A percentile compares a stretch with the other conserved stretches of the same genome.
Conservation (phyloP, 2,113 vertebrate genomes). For the Tor tambroides region DNA sequence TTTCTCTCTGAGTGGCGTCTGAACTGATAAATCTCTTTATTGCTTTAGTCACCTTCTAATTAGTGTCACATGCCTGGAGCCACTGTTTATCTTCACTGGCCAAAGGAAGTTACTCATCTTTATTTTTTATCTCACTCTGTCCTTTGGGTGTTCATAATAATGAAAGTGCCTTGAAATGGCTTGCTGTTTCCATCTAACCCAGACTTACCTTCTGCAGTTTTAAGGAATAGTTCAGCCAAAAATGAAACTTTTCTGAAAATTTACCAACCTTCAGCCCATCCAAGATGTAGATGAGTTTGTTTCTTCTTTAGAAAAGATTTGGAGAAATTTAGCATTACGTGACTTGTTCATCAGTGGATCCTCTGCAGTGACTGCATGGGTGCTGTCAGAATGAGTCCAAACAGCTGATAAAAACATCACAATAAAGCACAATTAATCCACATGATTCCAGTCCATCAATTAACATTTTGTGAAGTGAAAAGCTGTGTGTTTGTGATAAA, state of each 20-base stretch:
- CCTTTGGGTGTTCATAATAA: conserved; percentile 32
- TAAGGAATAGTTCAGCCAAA: neutral
- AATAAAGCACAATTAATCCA: too few relatives aligned
- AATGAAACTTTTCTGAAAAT: neutral
- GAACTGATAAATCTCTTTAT: conserved; percentile 25
- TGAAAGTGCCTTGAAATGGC: neutral
- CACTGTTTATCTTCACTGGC: conserved; percentile 3
- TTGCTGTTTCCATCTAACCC: neutral
- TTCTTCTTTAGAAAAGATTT: neutral
- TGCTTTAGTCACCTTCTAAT: conserved; percentile 37
- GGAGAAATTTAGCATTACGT: too few relatives aligned
- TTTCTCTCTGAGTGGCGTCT: neutral
- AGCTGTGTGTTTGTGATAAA: too few relatives aligned
- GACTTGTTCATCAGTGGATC: too few relatives aligned
- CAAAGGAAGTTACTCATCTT: conserved; percentile 9
- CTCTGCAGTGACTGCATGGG: too few relatives aligned
- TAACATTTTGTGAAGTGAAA: neutral
- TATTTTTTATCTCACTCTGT: neutral
- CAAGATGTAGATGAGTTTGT: neutral
- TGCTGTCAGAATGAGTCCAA: too few relatives aligned
- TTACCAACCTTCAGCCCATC: neutral
- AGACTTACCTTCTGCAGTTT: neutral
- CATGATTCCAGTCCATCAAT: neutral
- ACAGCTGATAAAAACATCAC: too few relatives aligned
- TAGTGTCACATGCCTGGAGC: conserved; percentile 24